Conservation (phyloP, 1,140 invertebrate genomes). For the Macrotrachela quadricornifera region DNA sequence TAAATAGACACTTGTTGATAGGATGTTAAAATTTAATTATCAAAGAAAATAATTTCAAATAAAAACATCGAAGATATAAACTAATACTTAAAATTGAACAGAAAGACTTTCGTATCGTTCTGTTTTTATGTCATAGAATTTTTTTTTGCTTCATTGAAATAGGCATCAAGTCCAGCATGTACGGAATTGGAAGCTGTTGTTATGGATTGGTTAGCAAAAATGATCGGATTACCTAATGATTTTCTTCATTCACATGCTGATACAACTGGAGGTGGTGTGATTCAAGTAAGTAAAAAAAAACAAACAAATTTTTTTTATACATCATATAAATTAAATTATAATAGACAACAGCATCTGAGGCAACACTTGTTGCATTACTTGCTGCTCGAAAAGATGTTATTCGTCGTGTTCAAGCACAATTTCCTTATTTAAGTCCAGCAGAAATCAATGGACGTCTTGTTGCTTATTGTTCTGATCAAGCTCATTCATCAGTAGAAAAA, state of each 20-base stretch:
- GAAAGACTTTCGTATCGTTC: no score
- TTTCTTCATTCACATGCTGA: constrained; percentile 35
- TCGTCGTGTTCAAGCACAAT: no score
- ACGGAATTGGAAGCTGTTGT: constrained; percentile 36
- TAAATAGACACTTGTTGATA: no score
- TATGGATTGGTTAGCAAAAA: constrained; percentile 36
- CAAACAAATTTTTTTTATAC: background rate
- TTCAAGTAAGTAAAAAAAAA: constrained; percentile 29
- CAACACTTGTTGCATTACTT: constrained; percentile 64
- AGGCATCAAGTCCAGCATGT: constrained; percentile 42
- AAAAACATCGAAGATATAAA: no score
- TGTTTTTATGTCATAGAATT: no score
- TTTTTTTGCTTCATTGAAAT: no score
- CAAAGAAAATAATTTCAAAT: no score
- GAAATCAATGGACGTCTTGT: constrained; percentile 74
- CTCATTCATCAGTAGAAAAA: constrained; percentile 88
- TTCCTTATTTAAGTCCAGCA: constrained; percentile 38
- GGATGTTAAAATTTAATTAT: no score
- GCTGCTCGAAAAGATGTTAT: constrained; percentile 59
- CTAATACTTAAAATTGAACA: no score
- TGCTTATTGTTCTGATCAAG: constrained; percentile 79
- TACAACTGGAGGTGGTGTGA: constrained; percentile 35
- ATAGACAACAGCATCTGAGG: constrained; percentile 51
- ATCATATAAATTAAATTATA: background rate
- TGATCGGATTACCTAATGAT: constrained; percentile 35